phyloP scores from a whole-genome alignment of 2,797 vertebrate species.

The Simalia tracyae region DNA sequence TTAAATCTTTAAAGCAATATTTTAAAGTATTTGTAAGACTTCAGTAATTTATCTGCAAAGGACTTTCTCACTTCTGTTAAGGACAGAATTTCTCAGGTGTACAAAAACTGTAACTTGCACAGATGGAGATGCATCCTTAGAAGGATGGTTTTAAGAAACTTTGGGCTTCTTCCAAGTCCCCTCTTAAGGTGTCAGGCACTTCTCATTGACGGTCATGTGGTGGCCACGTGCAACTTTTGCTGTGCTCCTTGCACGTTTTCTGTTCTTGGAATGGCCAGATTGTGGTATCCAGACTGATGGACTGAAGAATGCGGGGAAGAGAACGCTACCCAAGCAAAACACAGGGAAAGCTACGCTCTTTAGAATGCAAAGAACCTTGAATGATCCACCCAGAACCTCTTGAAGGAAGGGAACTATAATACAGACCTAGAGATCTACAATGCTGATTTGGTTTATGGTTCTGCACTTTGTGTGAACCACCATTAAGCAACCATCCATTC shows the following conservation, averaged over 20 bases:
- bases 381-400: background rate
- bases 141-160: background rate
- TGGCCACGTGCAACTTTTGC: background rate
- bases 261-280: conserved; percentile 6
- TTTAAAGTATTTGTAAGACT: conserved; percentile 41
- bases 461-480: background rate
- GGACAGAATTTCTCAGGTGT: conserved; percentile 12
- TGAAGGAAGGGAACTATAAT: background rate
- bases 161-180: background rate
- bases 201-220: background rate
- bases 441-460: background rate
- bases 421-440: background rate
- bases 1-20: conserved; percentile 57
- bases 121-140: background rate
- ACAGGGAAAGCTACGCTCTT: background rate
- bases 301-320: background rate
- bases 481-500: background rate
- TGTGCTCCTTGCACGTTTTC: background rate
- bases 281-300: background rate
- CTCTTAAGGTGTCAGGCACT: background rate
- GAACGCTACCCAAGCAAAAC: background rate
- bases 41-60: conserved; percentile 23
- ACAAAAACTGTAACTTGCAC: background rate
- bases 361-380: background rate
- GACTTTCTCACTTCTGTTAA: background rate